Conservation (phyloP, 2,888 invertebrate genomes). For the Coenonympha arcania region DNA sequence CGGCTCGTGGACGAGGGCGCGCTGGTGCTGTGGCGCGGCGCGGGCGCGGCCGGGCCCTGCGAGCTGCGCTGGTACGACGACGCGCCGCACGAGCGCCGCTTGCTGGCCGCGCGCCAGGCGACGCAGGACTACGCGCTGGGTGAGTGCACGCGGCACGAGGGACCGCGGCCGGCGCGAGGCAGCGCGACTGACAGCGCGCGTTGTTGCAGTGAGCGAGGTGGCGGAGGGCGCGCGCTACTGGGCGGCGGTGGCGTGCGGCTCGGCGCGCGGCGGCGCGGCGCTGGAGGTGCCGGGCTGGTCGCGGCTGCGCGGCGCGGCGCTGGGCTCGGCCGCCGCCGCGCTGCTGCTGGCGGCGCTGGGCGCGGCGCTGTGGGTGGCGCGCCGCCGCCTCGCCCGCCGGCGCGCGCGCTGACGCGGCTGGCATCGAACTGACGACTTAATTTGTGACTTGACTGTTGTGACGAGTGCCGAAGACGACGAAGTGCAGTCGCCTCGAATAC, state of each 20-base stretch:
- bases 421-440: neutral
- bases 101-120: conserved; percentile 80
- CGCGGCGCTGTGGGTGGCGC: conserved; percentile 69
- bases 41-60: conserved; percentile 76
- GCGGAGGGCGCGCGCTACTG: conserved; percentile 82
- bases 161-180: conserved; percentile 34
- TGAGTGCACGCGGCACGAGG: conserved; percentile 57
- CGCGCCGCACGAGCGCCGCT: conserved; percentile 72
- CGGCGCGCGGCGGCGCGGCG: conserved; percentile 76
- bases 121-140: conserved; percentile 78
- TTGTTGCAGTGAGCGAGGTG: conserved; percentile 76
- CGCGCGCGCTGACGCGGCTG: conserved; percentile 32
- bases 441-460: neutral
- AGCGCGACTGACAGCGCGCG: too few relatives aligned
- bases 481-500: neutral
- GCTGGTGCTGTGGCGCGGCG: conserved; percentile 82
- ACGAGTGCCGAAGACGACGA: neutral
- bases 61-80: conserved; percentile 81
- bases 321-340: conserved; percentile 80
- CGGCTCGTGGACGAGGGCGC: conserved; percentile 82
- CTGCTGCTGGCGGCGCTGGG: conserved; percentile 78
- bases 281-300: conserved; percentile 81
- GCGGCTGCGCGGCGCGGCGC: conserved; percentile 80
- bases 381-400: conserved; percentile 43
- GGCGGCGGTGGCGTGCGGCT: conserved; percentile 82